Evolutionary conservation across 1,140 invertebrate genomes (phyloP).

Genomic region (Holcopasites calliopsidis): DNA sequence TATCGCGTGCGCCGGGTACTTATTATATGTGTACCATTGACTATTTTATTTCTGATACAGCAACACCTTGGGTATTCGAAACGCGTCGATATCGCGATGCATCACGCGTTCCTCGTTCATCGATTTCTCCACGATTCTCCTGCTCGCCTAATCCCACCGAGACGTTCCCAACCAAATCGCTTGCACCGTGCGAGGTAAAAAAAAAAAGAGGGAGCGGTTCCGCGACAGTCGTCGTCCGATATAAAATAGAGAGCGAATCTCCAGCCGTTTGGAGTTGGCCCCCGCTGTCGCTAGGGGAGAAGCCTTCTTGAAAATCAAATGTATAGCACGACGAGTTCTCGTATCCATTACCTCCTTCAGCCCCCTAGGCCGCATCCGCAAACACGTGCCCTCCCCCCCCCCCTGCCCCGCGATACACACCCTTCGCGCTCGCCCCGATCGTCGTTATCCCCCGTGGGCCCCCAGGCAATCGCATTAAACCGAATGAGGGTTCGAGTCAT

Average conservation of each 20-base stretch:
- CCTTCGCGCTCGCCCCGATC: conserved; percentile 22
- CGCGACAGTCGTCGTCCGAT: conserved; percentile 58
- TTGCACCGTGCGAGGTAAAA: neutral
- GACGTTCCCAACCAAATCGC: neutral
- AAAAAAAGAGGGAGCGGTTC: conserved; percentile 47
- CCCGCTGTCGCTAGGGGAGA: conserved; percentile 50
- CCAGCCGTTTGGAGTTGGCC: conserved; percentile 40
- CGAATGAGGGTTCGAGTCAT: conserved; percentile 54
- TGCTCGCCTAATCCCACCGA: neutral
- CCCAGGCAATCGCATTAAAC: conserved; percentile 58
- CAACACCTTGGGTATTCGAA: neutral
- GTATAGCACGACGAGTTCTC: conserved; percentile 54
- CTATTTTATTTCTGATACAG: too few species aligned
- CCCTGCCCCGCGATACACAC: conserved; percentile 39
- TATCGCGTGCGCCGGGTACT: neutral
- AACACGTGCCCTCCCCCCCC: conserved; percentile 53
- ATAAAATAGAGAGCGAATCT: conserved; percentile 71
- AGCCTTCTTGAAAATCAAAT: conserved; percentile 53
- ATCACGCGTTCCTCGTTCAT: neutral
- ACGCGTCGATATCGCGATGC: neutral
- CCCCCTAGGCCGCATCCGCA: conserved; percentile 53
- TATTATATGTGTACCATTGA: too few species aligned
- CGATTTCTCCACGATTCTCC: neutral
- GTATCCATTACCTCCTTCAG: conserved; percentile 67
- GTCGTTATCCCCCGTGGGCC: neutral